Evolutionary conservation across 2,888 invertebrate species (phyloP).

Genomic region (Cephus pygmeus): DNA sequence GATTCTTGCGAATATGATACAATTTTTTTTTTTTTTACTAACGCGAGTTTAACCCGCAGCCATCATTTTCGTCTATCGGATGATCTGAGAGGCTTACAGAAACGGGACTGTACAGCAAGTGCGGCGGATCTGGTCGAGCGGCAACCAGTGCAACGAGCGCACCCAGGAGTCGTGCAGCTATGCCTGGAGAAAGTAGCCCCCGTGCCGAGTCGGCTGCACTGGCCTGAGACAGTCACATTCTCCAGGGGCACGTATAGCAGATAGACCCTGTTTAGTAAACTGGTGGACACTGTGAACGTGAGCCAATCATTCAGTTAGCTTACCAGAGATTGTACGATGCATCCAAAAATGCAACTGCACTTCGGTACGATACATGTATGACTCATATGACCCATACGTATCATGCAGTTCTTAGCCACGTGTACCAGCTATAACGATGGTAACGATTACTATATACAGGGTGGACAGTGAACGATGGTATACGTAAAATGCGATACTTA

Average conservation of each 20-base stretch:
- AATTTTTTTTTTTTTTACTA: too few relatives aligned
- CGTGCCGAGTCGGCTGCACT: background rate
- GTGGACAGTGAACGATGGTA: too few relatives aligned
- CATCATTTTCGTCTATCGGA: background rate
- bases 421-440: too few relatives aligned
- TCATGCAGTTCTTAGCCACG: too few relatives aligned
- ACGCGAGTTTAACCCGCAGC: too few relatives aligned
- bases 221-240: conserved; percentile 4
- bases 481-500: too few relatives aligned
- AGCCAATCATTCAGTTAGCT: background rate
- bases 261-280: background rate
- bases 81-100: background rate
- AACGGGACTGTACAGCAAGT: background rate
- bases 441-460: too few relatives aligned
- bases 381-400: too few relatives aligned
- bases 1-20: too few relatives aligned
- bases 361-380: too few relatives aligned
- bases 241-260: background rate
- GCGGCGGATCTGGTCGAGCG: background rate
- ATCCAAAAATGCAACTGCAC: too few relatives aligned
- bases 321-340: too few relatives aligned
- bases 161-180: conserved; percentile 4
- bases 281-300: background rate
- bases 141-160: background rate
- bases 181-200: conserved; percentile 2